phyloP scores from a whole-genome alignment of 2,888 invertebrate species.

The Zaprionus obscuricornis region DNA sequence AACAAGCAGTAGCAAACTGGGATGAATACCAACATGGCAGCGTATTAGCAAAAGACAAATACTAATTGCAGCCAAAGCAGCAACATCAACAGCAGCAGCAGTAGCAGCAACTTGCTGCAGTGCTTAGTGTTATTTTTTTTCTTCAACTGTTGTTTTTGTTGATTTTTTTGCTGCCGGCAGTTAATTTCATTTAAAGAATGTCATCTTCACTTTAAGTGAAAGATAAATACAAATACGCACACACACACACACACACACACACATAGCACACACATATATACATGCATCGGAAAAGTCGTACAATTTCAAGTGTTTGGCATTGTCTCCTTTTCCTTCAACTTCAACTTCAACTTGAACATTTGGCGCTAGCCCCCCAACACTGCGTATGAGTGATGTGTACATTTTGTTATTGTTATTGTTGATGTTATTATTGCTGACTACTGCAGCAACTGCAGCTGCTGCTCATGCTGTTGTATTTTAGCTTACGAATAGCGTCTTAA shows the following conservation, averaged over 20 bases:
- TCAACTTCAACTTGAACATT: slow-evolving; percentile 51
- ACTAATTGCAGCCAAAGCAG: slow-evolving; percentile 78
- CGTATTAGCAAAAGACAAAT: slow-evolving; percentile 80
- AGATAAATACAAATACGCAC: slow-evolving; percentile 73
- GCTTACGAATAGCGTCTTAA: slow-evolving; percentile 48
- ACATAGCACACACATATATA: slow-evolving; percentile 7
- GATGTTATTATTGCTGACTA: slow-evolving; percentile 9
- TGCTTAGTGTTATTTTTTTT: slow-evolving; percentile 28
- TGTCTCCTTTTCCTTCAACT: slow-evolving; percentile 62
- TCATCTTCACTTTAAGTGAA: slow-evolving; percentile 83
- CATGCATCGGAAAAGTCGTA: slow-evolving; percentile 45
- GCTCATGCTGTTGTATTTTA: slow-evolving; percentile 9
- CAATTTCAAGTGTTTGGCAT: slow-evolving; percentile 58
- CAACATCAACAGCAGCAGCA: slow-evolving; percentile 51
- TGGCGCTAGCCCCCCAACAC: slow-evolving; percentile 43
- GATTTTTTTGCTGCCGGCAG: slow-evolving; percentile 62
- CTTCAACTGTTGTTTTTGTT: slow-evolving; percentile 24
- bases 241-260: slow-evolving; percentile 12
- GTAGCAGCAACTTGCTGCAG: slow-evolving; percentile 40
- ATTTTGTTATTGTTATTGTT: slow-evolving; percentile 28
- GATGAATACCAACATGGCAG: slow-evolving; percentile 77
- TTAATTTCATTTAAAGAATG: slow-evolving; percentile 83
- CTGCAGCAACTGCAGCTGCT: slow-evolving; percentile 1
- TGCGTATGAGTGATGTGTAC: slow-evolving; percentile 68
- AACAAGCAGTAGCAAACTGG: slow-evolving; percentile 50